Conservation (phyloP, 2,113 vertebrate genomes). For the Empidonax alnorum region DNA sequence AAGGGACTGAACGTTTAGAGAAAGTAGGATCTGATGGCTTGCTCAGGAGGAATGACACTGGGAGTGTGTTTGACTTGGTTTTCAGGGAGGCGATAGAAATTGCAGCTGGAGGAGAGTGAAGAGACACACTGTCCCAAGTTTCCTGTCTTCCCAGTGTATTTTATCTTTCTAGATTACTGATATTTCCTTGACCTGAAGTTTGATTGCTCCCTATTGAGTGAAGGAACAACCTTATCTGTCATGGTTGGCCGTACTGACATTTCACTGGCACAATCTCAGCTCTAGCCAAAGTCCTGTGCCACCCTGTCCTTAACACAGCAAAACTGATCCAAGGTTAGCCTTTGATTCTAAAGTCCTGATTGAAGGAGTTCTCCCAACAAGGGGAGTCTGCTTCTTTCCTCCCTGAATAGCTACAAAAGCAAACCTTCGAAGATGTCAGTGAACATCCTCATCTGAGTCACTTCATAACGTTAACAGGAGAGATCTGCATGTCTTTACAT, state of each 20-base stretch:
- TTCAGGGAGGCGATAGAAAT: neutral
- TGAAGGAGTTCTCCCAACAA: neutral
- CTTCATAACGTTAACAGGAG: neutral
- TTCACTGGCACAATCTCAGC: neutral
- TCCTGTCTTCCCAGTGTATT: neutral
- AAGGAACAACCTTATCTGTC: conserved; percentile 6
- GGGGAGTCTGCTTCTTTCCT: neutral
- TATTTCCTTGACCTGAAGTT: neutral
- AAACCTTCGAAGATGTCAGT: neutral
- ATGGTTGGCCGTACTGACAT: neutral
- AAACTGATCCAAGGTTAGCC: neutral
- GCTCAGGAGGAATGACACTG: neutral
- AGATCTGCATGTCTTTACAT: neutral
- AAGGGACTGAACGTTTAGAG: neutral
- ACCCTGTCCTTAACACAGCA: neutral
- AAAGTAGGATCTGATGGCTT: neutral
- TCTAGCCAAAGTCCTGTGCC: conserved; percentile 49
- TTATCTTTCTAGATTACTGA: neutral
- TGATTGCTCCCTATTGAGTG: neutral
- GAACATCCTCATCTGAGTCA: neutral
- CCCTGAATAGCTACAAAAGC: neutral
- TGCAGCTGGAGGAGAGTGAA: neutral
- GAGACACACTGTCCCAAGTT: neutral
- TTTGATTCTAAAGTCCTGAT: neutral
- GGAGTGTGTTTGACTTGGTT: neutral